Evolutionary conservation across 2,888 invertebrate genomes (phyloP), one percentile per base, ranked within the genome.

Genomic region (Papilio protenor): DNA sequence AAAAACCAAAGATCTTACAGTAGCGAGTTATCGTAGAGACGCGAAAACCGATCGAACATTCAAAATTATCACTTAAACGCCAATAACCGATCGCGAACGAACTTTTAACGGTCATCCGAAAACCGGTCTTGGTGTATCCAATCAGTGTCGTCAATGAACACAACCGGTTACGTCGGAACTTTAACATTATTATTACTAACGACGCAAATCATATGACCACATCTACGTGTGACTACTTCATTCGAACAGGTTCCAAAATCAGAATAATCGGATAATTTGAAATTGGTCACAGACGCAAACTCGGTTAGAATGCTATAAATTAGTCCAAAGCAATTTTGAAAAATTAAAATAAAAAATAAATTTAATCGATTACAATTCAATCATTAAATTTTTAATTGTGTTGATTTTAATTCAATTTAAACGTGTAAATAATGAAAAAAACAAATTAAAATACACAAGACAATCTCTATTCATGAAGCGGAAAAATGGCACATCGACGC

Each of bases 81-180:
- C 88, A 87, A 86, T 86, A 85, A 84, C 85, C 85, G 85, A 87
- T 86, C 85, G 79, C 84, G 70, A 83, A 88, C 87, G 82, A 83
- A 85, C 21, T 85, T 87, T 92, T 92, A 92, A 93, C 93, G 92
- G 93, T 90, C 87, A 80, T 75, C 75, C 72, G 73, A 61, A 77
- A 86, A 91, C 92, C 85, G 88, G 93, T 92, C 88, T 81, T 78
- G 55, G n/a, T 64, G 79, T 79, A 78, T 77, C 82, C 83, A 86
- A 87, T 87, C 87, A 85, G 79, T 82, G 83, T 83, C 78, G 81
- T 80, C 81, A 82, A 83, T 80, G 81, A 78, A 80, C 75, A 49
- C 73, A 79, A 81, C 82, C 80, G 82, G 83, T 83, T 80, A 73
- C 73, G 77, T 40, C 23, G 75, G 55, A 66, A 79, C 79, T 79